Conservation (phyloP, 2,113 vertebrate species). For the Corythornis madagascariensis region DNA sequence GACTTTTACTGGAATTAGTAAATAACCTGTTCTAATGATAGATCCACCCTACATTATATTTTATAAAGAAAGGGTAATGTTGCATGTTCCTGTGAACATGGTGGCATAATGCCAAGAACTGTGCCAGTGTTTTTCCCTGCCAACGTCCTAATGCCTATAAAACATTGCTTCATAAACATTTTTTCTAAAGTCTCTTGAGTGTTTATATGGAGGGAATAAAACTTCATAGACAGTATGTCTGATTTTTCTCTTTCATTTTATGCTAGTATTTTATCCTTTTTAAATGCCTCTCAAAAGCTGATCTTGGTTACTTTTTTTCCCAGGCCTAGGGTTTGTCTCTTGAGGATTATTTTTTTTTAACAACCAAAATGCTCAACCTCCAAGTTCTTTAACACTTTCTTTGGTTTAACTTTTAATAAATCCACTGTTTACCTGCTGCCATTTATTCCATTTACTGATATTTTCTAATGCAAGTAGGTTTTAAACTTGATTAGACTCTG, state of each 20-base stretch:
- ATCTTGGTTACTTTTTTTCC: slow-evolving; percentile 44
- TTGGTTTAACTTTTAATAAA: not conserved
- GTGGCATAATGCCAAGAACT: not conserved
- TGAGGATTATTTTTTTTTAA: slow-evolving; percentile 18
- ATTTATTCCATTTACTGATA: not conserved
- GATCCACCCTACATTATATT: slow-evolving; percentile 21
- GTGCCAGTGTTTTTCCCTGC: not conserved
- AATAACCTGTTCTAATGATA: slow-evolving; percentile 31
- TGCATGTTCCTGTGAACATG: not conserved
- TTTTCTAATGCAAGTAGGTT: not conserved
- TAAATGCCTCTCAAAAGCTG: slow-evolving; percentile 1
- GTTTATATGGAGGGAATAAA: slow-evolving; percentile 24
- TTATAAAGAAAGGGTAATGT: slow-evolving; percentile 13
- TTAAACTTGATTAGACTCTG: not conserved
- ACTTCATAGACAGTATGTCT: not conserved
- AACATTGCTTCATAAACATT: slow-evolving; percentile 49
- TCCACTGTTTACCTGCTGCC: not conserved
- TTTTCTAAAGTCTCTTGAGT: not conserved
- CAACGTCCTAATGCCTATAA: slow-evolving; percentile 42
- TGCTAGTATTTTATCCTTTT: not conserved
- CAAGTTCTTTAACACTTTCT: slow-evolving; percentile 31
- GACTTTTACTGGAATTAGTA: slow-evolving; percentile 40
- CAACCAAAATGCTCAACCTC: not conserved
- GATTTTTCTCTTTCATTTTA: slow-evolving; percentile 7
- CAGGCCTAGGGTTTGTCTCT: slow-evolving; percentile 32